Percentiles rank a stretch among this genome's conserved stretches.
These are phyloP conservation scores for Sarcophaga variegata DNA, from an alignment of 2,888 invertebrate species.

Conservation along the genomic window DNA sequence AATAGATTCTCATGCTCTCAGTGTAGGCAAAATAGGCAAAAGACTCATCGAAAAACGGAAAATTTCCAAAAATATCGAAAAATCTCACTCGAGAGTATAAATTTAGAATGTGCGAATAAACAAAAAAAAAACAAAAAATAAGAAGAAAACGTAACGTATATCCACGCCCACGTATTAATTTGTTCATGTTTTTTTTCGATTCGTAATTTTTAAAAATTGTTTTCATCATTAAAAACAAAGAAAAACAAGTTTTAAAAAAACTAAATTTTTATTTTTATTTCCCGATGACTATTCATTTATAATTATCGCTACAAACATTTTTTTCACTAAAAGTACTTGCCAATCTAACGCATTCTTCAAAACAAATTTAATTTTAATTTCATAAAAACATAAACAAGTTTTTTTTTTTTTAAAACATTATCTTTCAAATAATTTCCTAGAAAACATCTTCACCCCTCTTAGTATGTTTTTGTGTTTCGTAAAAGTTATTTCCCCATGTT, in stretches of 20 bases:
- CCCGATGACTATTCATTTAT: slow-evolving; percentile 63
- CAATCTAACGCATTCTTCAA: neutral
- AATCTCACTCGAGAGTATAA: slow-evolving; percentile 45
- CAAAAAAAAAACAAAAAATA: neutral
- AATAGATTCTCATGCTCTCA: slow-evolving; percentile 37
- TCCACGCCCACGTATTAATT: slow-evolving; percentile 43
- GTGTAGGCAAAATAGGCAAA: slow-evolving; percentile 3
- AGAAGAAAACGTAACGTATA: neutral
- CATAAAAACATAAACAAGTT: neutral
- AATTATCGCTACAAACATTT: slow-evolving; percentile 37
- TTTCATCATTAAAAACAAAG: slow-evolving; percentile 46
- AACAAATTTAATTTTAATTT: neutral
- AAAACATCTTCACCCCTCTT: too few species aligned
- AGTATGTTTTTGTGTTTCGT: neutral
- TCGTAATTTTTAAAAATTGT: slow-evolving; percentile 38
- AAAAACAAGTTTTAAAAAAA: slow-evolving; percentile 45
- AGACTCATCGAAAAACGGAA: slow-evolving; percentile 15
- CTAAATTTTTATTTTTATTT: slow-evolving; percentile 26
- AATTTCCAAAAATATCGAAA: slow-evolving; percentile 55
- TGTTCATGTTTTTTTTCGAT: slow-evolving; percentile 64
- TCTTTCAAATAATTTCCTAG: neutral
- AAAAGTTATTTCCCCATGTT: neutral
- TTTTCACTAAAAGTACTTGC: slow-evolving; percentile 20
- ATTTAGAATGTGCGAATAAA: slow-evolving; percentile 20
- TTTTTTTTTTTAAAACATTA: neutral